These are phyloP conservation scores for Oopsacas minuta DNA, from an alignment of 37 sponge, comb jelly and placozoan genomes.

Conservation along the genomic window DNA sequence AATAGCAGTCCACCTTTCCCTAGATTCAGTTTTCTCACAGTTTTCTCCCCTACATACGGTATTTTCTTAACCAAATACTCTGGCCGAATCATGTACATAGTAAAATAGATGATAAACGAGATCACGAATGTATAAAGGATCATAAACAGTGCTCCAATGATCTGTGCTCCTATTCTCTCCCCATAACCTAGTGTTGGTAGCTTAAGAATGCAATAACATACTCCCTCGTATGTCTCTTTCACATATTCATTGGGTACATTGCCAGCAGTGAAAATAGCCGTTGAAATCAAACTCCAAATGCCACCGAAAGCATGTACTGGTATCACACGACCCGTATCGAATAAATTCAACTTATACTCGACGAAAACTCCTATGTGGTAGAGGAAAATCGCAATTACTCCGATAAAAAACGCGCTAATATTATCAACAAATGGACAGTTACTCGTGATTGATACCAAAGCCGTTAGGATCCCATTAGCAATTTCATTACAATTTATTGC, in stretches of 20 bases:
- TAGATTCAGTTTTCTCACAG: background rate
- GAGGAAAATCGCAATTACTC: conserved; percentile 57
- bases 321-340: conserved; percentile 75
- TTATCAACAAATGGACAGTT: conserved; percentile 66
- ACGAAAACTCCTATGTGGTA: conserved; percentile 70
- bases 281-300: conserved; percentile 60
- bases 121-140: conserved; percentile 26
- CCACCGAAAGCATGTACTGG: conserved; percentile 60
- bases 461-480: conserved; percentile 72
- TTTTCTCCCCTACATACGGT: background rate
- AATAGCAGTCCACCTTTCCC: conserved; percentile 3
- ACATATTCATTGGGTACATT: conserved; percentile 33
- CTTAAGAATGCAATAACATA: conserved; percentile 48
- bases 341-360: conserved; percentile 56
- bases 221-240: conserved; percentile 64
- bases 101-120: conserved; percentile 34
- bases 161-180: conserved; percentile 39
- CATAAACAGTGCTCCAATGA: conserved; percentile 44
- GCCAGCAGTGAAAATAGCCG: conserved; percentile 24
- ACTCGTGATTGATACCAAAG: conserved; percentile 78
- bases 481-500: conserved; percentile 52
- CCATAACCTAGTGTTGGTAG: conserved; percentile 45
- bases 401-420: conserved; percentile 55
- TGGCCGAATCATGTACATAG: conserved; percentile 36
- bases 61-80: background rate